A percentile compares a stretch with the other conserved stretches of the same genome.
Evolutionary conservation across 1,140 invertebrate species (phyloP).

Genomic region (silkworm (Bombyx mori)): DNA sequence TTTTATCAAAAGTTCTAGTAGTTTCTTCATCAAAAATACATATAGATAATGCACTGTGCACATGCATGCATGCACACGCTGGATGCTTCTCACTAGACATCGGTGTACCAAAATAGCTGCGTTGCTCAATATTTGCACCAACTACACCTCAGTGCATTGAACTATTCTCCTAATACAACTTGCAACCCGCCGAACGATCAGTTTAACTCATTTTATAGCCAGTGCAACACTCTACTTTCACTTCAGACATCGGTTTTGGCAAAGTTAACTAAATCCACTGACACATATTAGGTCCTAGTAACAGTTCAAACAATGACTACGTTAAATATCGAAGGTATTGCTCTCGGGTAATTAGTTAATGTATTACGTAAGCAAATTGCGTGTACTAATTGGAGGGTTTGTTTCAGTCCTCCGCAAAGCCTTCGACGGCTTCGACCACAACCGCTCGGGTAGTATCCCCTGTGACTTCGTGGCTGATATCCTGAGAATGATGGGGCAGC

Average conservation of each 20-base stretch:
- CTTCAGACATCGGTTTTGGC: constrained; percentile 4
- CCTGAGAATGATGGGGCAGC: constrained; percentile 94
- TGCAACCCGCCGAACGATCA: constrained; percentile 44
- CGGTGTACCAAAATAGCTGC: constrained; percentile 55
- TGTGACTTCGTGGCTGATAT: constrained; percentile 96
- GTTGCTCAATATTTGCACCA: constrained; percentile 66
- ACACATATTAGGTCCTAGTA: not conserved
- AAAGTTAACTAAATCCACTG: constrained; percentile 1
- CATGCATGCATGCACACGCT: constrained; percentile 18
- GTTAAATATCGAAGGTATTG: constrained; percentile 53
- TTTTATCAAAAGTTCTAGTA: no score
- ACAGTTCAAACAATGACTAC: constrained; percentile 26
- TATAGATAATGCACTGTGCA: constrained; percentile 7
- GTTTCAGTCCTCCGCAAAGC: constrained; percentile 90
- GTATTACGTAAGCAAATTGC: constrained; percentile 23
- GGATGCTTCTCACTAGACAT: constrained; percentile 30
- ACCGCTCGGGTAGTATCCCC: constrained; percentile 93
- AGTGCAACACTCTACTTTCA: constrained; percentile 34
- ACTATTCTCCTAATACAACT: constrained; percentile 51
- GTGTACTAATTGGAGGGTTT: constrained; percentile 27
- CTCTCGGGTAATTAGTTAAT: constrained; percentile 2
- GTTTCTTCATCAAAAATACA: no score
- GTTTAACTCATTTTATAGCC: constrained; percentile 52
- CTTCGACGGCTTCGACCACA: constrained; percentile 96
- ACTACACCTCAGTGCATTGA: constrained; percentile 63